Evolutionary conservation across 2,797 vertebrate genomes (phyloP), one percentile per base, ranked within the genome.

Genomic region (Rhinoraja longicauda): DNA sequence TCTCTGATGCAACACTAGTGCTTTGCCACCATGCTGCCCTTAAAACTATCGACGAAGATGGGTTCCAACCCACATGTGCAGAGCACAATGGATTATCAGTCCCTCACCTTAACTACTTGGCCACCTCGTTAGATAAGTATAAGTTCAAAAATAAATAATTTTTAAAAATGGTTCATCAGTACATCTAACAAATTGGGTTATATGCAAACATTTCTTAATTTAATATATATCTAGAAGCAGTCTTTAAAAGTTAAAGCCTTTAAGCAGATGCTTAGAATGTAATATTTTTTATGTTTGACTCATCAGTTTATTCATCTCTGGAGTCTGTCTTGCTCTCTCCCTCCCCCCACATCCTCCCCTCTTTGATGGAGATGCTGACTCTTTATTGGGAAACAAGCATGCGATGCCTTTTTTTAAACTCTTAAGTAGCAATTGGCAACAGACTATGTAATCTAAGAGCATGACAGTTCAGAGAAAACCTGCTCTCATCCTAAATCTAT

Each of bases 261-360:
- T 73, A 73, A 73, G 5, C 19, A 24, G 21, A 73, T 24, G 70
- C 4, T 73, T 21, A 21, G 4, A 19, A 73, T 26, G 21, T 73
- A 73, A 88, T 88, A 15, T 64, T 59, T 19, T 64, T 88, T 1
- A 88, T 21, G 26, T 88, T 88, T 88, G 84, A 88, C 84, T 88
- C 84, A 88, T 88, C n/a, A 88, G 84, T 88, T 17, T 32, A 2
- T 32, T 88, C n/a, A 88, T 67, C 67, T 67, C 62, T 88, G n/a
- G n/a, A 67, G 84, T n/a, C 36, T 64, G 13, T 32, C 26, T 59
- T 84, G 4, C 19, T 78, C 32, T 39, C 39, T 59, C 59, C 15
- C 8, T 64, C 6, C 17, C 17, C 59, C 32, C 9, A 77, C n/a
- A 7, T 86, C 32, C 59, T 62, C 59, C 57, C 59, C 59, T 32